Percentiles rank a stretch among this genome's conserved stretches.
phyloP scores from a whole-genome alignment of 2,113 vertebrate genomes.

The Spizaetus ornatus region DNA sequence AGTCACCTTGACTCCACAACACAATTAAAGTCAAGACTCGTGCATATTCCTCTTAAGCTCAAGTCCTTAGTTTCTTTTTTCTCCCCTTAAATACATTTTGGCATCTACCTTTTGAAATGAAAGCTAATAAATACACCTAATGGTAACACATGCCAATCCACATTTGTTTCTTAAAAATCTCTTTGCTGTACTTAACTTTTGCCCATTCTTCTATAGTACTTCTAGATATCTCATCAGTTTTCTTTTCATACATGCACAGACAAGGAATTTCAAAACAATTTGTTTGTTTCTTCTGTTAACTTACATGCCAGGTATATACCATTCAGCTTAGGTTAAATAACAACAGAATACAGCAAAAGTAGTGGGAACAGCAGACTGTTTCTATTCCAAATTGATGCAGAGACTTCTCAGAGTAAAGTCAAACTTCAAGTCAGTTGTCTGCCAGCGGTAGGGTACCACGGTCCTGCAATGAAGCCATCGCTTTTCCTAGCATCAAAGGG shows the following conservation, averaged over 20 bases:
- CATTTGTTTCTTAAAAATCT: background rate
- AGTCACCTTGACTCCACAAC: accelerated
- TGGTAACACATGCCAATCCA: too few species aligned
- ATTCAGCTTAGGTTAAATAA: background rate
- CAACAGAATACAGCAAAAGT: background rate
- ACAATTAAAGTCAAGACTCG: background rate
- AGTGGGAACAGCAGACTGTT: background rate
- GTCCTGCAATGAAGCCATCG: accelerated
- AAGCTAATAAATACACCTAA: background rate
- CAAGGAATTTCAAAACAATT: background rate
- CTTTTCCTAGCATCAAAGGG: background rate
- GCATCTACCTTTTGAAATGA: background rate
- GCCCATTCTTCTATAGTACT: background rate
- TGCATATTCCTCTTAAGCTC: background rate
- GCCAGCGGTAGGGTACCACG: background rate
- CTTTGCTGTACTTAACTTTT: background rate
- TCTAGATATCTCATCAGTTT: accelerated
- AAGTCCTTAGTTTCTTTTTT: background rate
- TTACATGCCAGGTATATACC: background rate
- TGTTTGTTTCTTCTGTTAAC: background rate
- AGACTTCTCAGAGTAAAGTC: too few species aligned
- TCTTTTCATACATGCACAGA: background rate
- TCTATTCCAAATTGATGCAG: background rate
- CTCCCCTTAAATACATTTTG: background rate
- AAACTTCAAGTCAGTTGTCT: background rate